Evolutionary conservation across 2,888 invertebrate species (phyloP), one percentile per base, ranked within the genome.

Genomic region (Theretra japonica): DNA sequence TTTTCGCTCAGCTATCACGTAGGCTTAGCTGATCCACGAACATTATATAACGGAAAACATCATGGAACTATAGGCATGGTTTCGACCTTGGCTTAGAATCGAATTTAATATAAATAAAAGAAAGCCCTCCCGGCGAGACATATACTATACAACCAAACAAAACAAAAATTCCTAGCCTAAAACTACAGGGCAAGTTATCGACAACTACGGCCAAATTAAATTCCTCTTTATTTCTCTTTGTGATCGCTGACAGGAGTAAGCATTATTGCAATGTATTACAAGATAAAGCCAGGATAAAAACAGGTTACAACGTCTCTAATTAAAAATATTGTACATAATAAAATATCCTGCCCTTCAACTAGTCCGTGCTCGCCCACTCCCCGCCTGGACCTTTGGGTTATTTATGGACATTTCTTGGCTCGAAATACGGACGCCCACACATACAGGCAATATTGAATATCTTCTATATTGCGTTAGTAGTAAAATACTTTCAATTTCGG

Each of bases 391-490:
- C 58, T 58, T 58, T 23, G 58, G 21, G 17, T 23, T 58, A 58
- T 58, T 58, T 58, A 28, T 58, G 58, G 58, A 58, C 25, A 23
- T 58, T 58, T 58, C 58, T 58, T 58, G 58, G 58, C 58, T 58
- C 58, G 58, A 23, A 58, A 25, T 58, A 57, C 25, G 28, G 58
- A 25, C 58, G 58, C 58, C 58, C 58, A 58, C 58, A 17, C 25
- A 11, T 58, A 25, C 23, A 58, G 58, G 17, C 23, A 58, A 58
- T 25, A 17, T 25, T 21, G 58, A 28, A 25, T 58, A 57, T 57
- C 23, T 11, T 57, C n/a, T 57, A 57, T 11, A 41, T 41, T 41
- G 15, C 41, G 15, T 15, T 15, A 15, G 41, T 15, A 11, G 11
- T 11, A 41, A 41, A 41, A 11, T 41, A n/a, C 53, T 53, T 53